Base-by-base conservation (phyloP, 2,888 invertebrate species). In the Drosophila paramelanica region DNA sequence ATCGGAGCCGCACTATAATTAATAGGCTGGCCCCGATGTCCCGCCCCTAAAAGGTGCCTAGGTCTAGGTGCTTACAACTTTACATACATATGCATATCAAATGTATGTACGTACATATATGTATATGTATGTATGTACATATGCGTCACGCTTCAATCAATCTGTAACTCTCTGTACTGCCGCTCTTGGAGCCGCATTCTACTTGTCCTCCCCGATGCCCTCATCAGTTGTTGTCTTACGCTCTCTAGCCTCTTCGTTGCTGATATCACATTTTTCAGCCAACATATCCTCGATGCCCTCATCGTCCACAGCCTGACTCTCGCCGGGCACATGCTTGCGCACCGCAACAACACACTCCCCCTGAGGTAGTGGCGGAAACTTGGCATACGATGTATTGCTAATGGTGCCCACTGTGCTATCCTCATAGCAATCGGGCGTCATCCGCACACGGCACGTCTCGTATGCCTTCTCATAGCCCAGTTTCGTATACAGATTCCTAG, bases 401-500 rank as follows among this genome's bases (percentile, higher is more conserved):
- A 88, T 89, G 73, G 82, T 83, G 62, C 81, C 78, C 65, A 78
- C 79, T 2, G 81, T 75, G 72, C 75, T 73, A 47, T 77, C 80
- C 72, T 79, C 76, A 41, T 88, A 79, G 41, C 89, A 77, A 43
- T 88, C 86, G 52, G 95, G 95, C 91, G 94, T 94, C 91, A 97
- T 94, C 78, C 96, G 95, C 91, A 96, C 96, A 83, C 97, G 94
- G 78, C 96, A 96, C 84, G 96, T 96, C 92, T 96, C 95, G 92
- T 95, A 97, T 86, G 95, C 94, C 92, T 95, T 96, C 91, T 94
- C 94, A 93, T 97, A 97, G 89, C 97, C 96, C 89, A 97, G 94
- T 92, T 97, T 97, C 82, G 94, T 95, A 93, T 97, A 97, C 60
- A 97, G 94, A 88, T 95, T 95, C 90, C 96, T 95, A 78, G 97